Base-by-base conservation (phyloP, 2,113 vertebrate species). In the Patagioenas fasciata region DNA sequence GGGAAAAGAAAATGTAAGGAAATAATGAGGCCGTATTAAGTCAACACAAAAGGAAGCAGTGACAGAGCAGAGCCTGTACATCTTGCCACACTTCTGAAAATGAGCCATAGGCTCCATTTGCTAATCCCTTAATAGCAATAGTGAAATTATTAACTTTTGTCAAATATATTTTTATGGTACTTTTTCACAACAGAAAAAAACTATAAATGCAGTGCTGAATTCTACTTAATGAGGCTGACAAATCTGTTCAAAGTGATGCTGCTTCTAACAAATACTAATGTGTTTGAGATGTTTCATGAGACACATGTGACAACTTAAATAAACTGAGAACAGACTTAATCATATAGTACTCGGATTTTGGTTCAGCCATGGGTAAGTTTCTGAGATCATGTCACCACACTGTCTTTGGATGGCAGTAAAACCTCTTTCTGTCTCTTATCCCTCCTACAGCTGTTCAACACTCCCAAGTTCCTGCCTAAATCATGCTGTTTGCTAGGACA, bases 391-490 rank as follows among this genome's bases (percentile, higher is more conserved):
- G 80, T 78, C 51, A 51, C 4, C 28, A 29, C 0, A 0, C 14
- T 70, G 83, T 75, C 57, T 69, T 70, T 50, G 40, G 24, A 85
- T 83, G 50, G 14, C 53, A 20, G 8, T 53, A 83, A 96, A 96
- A 42, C 36, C 14, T 81, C 13, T 18, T 77, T 61, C 44, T 86
- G 24, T 15, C 42, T 93, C 23, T 40, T 88, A 23, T 29, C 4
- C 2, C 5, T 90, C 38, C 47, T 65, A 44, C 12, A 61, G 28
- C 31, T 24, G 44, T 71, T 58, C 19, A 58, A 36, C 19, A 53
- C 10, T 67, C 34, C 4, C 11, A 72, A 60, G 9, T 64, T 14
- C 31, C 14, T 58, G 19, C 16, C 53, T 84, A 67, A 81, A 78
- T 25, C 6, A 13, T n/a, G 16, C 31, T 74, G 7, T 11, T 78